phyloP scores from a whole-genome alignment of 2,797 vertebrate species.

The Bryconaethiops microstoma region DNA sequence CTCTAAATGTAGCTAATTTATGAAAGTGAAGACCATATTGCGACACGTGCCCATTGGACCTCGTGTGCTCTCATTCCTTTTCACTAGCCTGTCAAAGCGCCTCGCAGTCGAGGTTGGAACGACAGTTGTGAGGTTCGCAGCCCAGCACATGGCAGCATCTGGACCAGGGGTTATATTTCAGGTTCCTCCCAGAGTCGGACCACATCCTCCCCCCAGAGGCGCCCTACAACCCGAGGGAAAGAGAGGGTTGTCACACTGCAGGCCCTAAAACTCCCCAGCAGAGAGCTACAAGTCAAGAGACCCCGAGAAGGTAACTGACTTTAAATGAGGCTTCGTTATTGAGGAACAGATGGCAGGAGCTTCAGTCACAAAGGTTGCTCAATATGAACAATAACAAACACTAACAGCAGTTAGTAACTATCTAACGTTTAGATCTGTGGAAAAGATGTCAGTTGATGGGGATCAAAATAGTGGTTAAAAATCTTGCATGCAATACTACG shows the following conservation, averaged over 20 bases:
- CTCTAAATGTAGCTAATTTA: too few species aligned
- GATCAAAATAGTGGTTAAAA: too few species aligned
- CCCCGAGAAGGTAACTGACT: slow-evolving; percentile 78
- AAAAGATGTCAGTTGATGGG: too few species aligned
- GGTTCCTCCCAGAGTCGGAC: slow-evolving; percentile 5
- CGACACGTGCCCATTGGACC: not conserved
- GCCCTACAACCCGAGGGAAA: slow-evolving; percentile 76
- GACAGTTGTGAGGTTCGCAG: slow-evolving; percentile 45
- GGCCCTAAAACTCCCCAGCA: slow-evolving; percentile 76
- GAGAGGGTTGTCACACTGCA: slow-evolving; percentile 75
- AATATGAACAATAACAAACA: too few species aligned
- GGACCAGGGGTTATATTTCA: slow-evolving; percentile 76
- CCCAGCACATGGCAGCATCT: slow-evolving; percentile 78
- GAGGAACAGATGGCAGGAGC: too few species aligned
- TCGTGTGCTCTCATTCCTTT: not conserved
- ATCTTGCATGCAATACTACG: too few species aligned
- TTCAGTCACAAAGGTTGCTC: too few species aligned
- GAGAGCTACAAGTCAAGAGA: slow-evolving; percentile 80
- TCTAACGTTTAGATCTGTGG: too few species aligned
- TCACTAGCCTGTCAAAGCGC: slow-evolving; percentile 70
- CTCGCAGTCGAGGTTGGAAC: slow-evolving; percentile 81
- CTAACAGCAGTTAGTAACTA: too few species aligned
- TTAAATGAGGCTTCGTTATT: too few species aligned
- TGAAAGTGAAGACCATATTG: too few species aligned
- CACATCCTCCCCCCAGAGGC: slow-evolving; percentile 60